These are phyloP conservation scores for Nemotelus pantherinus DNA, from an alignment of 2,888 invertebrate genomes.

Conservation along the genomic window DNA sequence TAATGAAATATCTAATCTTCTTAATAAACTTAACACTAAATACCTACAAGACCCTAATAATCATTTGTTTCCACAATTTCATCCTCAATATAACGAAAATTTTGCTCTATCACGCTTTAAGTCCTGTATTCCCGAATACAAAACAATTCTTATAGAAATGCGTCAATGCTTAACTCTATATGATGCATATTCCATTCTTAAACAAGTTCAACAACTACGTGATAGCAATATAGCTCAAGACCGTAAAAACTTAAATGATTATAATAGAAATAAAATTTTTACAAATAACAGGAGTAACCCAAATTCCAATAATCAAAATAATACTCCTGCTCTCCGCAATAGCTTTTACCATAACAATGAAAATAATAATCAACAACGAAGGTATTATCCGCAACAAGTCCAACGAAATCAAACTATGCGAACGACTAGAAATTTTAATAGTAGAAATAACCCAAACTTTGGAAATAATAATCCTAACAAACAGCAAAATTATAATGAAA, in stretches of 20 bases:
- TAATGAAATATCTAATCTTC: neutral
- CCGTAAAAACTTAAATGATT: neutral
- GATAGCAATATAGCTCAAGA: neutral
- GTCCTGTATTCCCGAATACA: constrained; percentile 24
- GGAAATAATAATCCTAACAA: neutral
- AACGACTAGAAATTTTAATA: neutral
- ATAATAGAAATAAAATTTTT: neutral
- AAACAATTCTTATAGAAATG: constrained; percentile 15
- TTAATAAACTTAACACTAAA: constrained; percentile 10
- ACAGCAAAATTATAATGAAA: too few relatives aligned
- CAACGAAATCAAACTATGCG: neutral
- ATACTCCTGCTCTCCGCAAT: neutral
- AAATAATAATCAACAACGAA: neutral
- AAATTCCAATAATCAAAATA: neutral
- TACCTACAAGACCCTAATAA: constrained; percentile 15
- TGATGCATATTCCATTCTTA: neutral
- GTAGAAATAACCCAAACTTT: neutral
- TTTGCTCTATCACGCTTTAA: constrained; percentile 19
- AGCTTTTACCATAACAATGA: neutral
- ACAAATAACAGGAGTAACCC: neutral
- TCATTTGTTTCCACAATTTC: neutral
- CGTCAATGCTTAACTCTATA: neutral
- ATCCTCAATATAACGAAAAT: constrained; percentile 4
- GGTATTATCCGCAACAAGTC: neutral
- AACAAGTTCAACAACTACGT: constrained; percentile 15